Conservation (phyloP, 2,797 vertebrate genomes). For the Selene dorsalis region DNA sequence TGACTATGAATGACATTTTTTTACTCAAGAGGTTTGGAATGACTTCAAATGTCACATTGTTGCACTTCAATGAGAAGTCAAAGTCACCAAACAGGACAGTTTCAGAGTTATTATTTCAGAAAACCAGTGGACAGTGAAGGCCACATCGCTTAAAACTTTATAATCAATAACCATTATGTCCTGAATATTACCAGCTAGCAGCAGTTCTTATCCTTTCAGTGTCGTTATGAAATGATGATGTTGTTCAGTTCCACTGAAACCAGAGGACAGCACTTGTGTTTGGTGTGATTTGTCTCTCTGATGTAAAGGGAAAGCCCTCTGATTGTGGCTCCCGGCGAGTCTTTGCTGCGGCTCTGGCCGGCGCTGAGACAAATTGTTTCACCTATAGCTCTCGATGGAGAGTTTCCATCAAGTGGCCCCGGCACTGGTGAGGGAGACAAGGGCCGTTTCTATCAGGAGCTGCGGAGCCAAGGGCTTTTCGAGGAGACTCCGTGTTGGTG, state of each 20-base stretch:
- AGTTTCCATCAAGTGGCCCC: slow-evolving; percentile 54
- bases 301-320: slow-evolving; percentile 4
- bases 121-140: no score
- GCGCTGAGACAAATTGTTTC: slow-evolving; percentile 41
- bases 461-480: slow-evolving; percentile 51
- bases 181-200: background rate
- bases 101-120: no score
- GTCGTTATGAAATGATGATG: background rate
- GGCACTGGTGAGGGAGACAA: slow-evolving; percentile 1
- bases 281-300: slow-evolving; percentile 8
- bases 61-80: no score
- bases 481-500: background rate
- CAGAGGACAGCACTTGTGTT: background rate
- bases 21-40: no score
- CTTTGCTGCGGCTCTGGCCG: slow-evolving; percentile 17
- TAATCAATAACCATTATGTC: no score
- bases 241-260: background rate
- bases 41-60: no score
- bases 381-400: slow-evolving; percentile 33
- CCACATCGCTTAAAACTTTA: no score
- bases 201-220: background rate
- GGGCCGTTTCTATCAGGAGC: slow-evolving; percentile 47
- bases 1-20: no score
- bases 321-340: background rate
- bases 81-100: no score